These are phyloP conservation scores for Polydesmus complanatus DNA, from an alignment of 2,888 invertebrate species.

Conservation along the genomic window DNA sequence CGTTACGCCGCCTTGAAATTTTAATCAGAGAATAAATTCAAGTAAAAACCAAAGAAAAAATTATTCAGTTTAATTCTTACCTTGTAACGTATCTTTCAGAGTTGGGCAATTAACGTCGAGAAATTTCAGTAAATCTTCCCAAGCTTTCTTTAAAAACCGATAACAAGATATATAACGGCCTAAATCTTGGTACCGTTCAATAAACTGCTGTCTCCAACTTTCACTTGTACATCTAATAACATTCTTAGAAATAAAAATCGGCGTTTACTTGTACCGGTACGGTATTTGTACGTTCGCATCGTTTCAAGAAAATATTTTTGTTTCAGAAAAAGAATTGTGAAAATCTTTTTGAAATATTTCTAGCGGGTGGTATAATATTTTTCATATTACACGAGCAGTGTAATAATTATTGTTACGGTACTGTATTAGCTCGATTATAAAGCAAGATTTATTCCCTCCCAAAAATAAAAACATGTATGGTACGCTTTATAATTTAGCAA, in stretches of 20 bases:
- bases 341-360: too few relatives aligned
- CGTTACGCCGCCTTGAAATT: slow-evolving; percentile 20
- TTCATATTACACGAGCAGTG: too few relatives aligned
- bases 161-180: slow-evolving; percentile 22
- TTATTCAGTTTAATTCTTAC: background rate
- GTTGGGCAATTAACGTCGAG: slow-evolving; percentile 20
- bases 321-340: too few relatives aligned
- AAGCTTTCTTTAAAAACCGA: slow-evolving; percentile 21
- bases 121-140: slow-evolving; percentile 24
- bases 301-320: too few relatives aligned
- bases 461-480: background rate
- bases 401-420: too few relatives aligned
- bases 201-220: slow-evolving; percentile 24
- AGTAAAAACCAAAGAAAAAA: background rate
- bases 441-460: too few relatives aligned
- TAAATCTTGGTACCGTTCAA: slow-evolving; percentile 20
- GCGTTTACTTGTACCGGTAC: background rate
- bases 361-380: too few relatives aligned
- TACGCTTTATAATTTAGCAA: background rate
- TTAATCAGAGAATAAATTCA: too few relatives aligned
- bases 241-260: background rate
- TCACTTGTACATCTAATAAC: slow-evolving; percentile 19
- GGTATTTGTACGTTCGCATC: background rate
- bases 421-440: too few relatives aligned
- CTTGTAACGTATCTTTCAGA: slow-evolving; percentile 18